Evolutionary conservation across 2,888 invertebrate genomes (phyloP).

Genomic region (Pseudanteris insignis): DNA sequence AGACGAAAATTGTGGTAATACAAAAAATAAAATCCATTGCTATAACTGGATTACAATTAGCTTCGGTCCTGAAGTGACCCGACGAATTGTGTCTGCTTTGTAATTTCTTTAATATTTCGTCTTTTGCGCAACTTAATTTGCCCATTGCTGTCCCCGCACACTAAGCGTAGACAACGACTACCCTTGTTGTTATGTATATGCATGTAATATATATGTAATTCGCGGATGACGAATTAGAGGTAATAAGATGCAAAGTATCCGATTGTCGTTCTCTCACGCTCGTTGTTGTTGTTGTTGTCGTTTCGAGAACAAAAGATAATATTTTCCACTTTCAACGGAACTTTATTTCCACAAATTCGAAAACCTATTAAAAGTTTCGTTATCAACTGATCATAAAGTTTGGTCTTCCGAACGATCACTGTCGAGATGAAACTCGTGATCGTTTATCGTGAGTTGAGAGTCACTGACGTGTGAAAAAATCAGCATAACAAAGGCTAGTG

Average conservation of each 20-base stretch:
- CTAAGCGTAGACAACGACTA: slow-evolving; percentile 32
- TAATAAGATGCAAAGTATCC: slow-evolving; percentile 36
- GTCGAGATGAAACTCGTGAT: too few relatives aligned
- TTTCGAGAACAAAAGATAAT: too few relatives aligned
- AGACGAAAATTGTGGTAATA: too few relatives aligned
- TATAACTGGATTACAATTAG: slow-evolving; percentile 41
- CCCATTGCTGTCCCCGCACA: slow-evolving; percentile 38
- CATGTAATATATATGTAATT: slow-evolving; percentile 40
- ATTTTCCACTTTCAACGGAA: too few relatives aligned
- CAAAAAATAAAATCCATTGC: slow-evolving; percentile 21
- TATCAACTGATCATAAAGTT: too few relatives aligned
- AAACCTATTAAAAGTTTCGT: too few relatives aligned
- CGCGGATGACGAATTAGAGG: slow-evolving; percentile 37
- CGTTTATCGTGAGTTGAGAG: slow-evolving; percentile 52
- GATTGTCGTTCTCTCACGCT: slow-evolving; percentile 14
- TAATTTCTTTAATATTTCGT: slow-evolving; percentile 43
- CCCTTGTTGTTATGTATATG: slow-evolving; percentile 37
- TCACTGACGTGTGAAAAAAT: slow-evolving; percentile 53
- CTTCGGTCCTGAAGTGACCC: slow-evolving; percentile 34
- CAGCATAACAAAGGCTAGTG: slow-evolving; percentile 62
- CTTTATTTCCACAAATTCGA: too few relatives aligned
- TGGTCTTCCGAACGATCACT: too few relatives aligned
- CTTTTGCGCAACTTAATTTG: slow-evolving; percentile 52
- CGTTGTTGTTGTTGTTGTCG: too few relatives aligned
- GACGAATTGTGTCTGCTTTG: slow-evolving; percentile 35